phyloP scores from a whole-genome alignment of 1,140 invertebrate species.

The Scylla paramamosain region DNA sequence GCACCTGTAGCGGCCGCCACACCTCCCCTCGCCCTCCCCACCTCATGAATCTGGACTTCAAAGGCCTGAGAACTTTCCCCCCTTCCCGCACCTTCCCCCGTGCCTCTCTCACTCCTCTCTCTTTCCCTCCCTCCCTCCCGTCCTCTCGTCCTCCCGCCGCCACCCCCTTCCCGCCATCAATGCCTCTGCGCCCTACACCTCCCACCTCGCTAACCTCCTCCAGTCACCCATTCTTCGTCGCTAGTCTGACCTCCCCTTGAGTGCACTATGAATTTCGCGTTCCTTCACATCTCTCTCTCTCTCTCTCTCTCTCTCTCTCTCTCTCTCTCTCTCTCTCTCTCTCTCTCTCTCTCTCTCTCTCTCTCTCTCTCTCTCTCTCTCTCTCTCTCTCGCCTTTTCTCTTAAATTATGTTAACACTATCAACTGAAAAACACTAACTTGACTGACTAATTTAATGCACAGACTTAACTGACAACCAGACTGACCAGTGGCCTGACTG shows the following conservation, averaged over 20 bases:
- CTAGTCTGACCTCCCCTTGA: not conserved
- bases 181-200: conserved; percentile 6
- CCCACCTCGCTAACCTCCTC: not conserved
- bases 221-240: not conserved
- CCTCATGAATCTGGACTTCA: conserved; percentile 65
- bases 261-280: not conserved
- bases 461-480: no score
- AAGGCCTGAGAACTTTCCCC: conserved; percentile 62
- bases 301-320: not conserved
- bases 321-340: not conserved
- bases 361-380: not conserved
- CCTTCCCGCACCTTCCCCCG: not conserved
- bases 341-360: not conserved
- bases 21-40: conserved; percentile 50
- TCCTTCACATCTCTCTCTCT: not conserved
- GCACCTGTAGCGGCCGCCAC: conserved; percentile 54
- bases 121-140: not conserved
- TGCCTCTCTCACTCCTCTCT: not conserved
- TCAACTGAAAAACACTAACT: not conserved
- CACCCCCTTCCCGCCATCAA: conserved; percentile 50
- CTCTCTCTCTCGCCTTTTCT: not conserved
- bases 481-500: no score
- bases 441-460: not conserved
- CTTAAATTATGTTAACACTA: not conserved
- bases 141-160: not conserved